Evolutionary conservation across 2,888 invertebrate species (phyloP).

Genomic region (Oscheius sp.): DNA sequence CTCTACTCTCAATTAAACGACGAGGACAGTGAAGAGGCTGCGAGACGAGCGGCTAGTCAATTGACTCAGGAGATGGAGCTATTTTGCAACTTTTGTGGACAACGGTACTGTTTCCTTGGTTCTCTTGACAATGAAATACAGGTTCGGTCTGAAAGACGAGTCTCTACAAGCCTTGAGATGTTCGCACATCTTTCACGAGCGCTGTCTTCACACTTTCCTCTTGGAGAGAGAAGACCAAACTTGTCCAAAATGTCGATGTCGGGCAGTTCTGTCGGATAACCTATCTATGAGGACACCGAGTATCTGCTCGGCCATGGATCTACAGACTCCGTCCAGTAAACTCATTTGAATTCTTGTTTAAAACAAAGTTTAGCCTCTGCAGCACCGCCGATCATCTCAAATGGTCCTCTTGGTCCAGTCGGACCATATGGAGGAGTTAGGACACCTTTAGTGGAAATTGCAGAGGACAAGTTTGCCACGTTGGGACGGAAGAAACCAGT

Average conservation of each 20-base stretch:
- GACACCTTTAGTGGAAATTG: slow-evolving; percentile 49
- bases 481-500: slow-evolving; percentile 15
- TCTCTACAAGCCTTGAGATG: slow-evolving; percentile 73
- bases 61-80: slow-evolving; percentile 75
- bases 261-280: slow-evolving; percentile 67
- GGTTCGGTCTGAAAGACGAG: slow-evolving; percentile 69
- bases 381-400: background rate
- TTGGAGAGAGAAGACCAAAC: slow-evolving; percentile 64
- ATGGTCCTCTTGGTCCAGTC: slow-evolving; percentile 12
- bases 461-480: slow-evolving; percentile 20
- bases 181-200: slow-evolving; percentile 73
- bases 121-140: background rate
- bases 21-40: slow-evolving; percentile 72
- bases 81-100: slow-evolving; percentile 76
- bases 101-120: slow-evolving; percentile 49
- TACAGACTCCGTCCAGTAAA: slow-evolving; percentile 55
- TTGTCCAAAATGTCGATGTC: slow-evolving; percentile 70
- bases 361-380: slow-evolving; percentile 11
- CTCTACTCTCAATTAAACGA: slow-evolving; percentile 74
- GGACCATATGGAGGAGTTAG: slow-evolving; percentile 56
- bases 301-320: slow-evolving; percentile 59
- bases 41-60: slow-evolving; percentile 63
- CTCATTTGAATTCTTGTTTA: background rate
- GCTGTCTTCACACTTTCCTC: slow-evolving; percentile 68
- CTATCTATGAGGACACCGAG: slow-evolving; percentile 59